Base-by-base conservation (phyloP, 1,140 invertebrate species). In the Drosophila dunni region DNA sequence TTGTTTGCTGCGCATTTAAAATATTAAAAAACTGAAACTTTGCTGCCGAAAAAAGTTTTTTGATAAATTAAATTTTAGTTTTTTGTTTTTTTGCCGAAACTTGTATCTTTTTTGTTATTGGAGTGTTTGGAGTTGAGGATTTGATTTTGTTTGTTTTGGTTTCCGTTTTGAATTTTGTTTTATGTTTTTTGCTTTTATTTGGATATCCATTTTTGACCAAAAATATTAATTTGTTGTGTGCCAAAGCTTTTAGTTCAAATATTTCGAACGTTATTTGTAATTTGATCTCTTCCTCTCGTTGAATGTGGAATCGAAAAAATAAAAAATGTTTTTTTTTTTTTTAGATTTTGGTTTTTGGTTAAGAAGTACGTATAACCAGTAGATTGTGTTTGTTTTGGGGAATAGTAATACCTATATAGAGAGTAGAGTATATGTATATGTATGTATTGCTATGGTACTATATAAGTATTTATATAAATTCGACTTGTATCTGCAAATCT, bases 401-500 rank as follows among this genome's bases (percentile, higher is more conserved):
- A 24, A 13, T 36, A 33, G 33, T 58, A 62, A 17, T 68, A 53
- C 24, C 24, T 54, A 40, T 54, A 65, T 65, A 13, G 51, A 51
- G 58, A 50, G 48, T 54, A 38, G 34, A 65, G 38, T 63, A 48
- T 61, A 56, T 71, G 45, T 64, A 65, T 36, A 33, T 67, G 36
- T 67, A 57, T 66, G 15, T 72, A 70, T 70, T 29, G 38, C 36
- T 53, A 46, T 64, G 58, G 24, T 46, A 56, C 24, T 45, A 62
- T 75, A 62, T 75, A 63, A 70, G 53, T 88, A 86, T 73, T 66
- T 79, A 88, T 80, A 89, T 86, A 86, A 86, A 86, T 86, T 86
- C 83, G 83, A 86, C 84, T 86, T 80, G 83, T 86, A 86, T 53
- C 50, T 86, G 83, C 83, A 79, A 88, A 83, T 86, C 82, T 86